Conservation (phyloP, 1,140 invertebrate species). For the Drosophila lacteicornis region DNA sequence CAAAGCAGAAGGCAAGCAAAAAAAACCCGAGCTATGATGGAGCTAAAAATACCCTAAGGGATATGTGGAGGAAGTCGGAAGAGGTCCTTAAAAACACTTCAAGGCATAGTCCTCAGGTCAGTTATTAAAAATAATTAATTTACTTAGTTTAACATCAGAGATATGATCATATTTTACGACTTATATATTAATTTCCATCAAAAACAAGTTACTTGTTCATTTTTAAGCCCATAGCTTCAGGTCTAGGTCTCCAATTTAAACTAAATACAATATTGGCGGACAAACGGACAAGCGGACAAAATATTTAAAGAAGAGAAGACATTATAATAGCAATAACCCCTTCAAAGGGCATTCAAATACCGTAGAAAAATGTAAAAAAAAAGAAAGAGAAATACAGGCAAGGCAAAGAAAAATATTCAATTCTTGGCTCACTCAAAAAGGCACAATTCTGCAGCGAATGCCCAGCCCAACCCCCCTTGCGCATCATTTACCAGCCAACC, state of each 20-base stretch:
- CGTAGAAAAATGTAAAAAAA: constrained; percentile 39
- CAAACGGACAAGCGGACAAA: too few relatives aligned
- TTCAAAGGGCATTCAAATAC: constrained; percentile 13
- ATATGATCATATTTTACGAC: too few relatives aligned
- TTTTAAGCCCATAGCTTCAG: too few relatives aligned
- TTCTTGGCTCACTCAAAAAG: constrained; percentile 72
- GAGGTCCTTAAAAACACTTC: neutral
- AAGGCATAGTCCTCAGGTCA: too few relatives aligned
- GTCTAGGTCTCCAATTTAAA: too few relatives aligned
- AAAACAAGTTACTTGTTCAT: too few relatives aligned
- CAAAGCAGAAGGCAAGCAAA: constrained; percentile 44
- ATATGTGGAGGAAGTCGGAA: neutral
- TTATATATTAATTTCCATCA: too few relatives aligned
- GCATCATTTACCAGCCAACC: constrained; percentile 77
- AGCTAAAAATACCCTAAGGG: constrained; percentile 3
- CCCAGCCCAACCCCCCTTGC: constrained; percentile 22
- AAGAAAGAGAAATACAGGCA: constrained; percentile 8
- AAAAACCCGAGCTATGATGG: neutral
- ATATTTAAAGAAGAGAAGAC: too few relatives aligned
- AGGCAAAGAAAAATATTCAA: constrained; percentile 66
- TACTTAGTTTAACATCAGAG: too few relatives aligned
- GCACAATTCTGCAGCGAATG: constrained; percentile 70
- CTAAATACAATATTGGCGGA: too few relatives aligned
- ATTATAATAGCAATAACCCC: neutral
- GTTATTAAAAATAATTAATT: too few relatives aligned